These are phyloP conservation scores for Emydura subglobosa DNA, from an alignment of 2,113 vertebrate genomes.

Conservation along the genomic window DNA sequence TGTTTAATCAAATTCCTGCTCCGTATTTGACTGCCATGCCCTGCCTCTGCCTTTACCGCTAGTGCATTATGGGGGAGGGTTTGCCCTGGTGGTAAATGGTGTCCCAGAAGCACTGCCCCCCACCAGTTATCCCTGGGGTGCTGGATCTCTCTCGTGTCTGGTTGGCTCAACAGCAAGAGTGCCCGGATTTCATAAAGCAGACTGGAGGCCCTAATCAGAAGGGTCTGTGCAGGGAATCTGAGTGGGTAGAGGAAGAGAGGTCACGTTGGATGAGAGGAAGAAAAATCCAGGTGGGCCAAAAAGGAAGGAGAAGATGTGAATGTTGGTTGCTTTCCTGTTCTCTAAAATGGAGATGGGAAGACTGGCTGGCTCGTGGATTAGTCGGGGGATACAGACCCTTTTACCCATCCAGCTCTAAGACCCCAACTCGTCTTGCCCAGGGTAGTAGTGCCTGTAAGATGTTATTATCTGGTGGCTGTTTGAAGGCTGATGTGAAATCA, in stretches of 20 bases:
- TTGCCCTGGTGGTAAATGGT: not conserved
- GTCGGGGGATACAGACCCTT: not conserved
- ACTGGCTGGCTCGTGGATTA: not conserved
- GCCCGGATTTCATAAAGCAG: not conserved
- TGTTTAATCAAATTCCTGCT: accelerated
- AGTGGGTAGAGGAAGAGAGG: not conserved
- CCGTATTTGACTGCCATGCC: not conserved
- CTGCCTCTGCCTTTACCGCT: not conserved
- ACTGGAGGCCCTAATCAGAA: not conserved
- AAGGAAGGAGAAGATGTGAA: not conserved
- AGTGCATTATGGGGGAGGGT: not conserved
- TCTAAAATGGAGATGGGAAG: not conserved
- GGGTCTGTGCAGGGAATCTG: not conserved
- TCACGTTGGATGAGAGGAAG: not conserved
- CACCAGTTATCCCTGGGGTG: not conserved
- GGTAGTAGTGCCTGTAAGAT: not conserved
- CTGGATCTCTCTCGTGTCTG: not conserved
- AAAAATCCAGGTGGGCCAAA: not conserved
- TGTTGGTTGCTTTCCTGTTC: not conserved
- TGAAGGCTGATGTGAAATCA: not conserved
- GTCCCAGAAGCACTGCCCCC: not conserved
- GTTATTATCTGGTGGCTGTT: not conserved
- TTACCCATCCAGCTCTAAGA: not conserved
- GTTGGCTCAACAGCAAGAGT: not conserved
- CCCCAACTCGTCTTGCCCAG: not conserved